phyloP scores from a whole-genome alignment of 1,140 invertebrate genomes.

The Cydia fagiglandana region DNA sequence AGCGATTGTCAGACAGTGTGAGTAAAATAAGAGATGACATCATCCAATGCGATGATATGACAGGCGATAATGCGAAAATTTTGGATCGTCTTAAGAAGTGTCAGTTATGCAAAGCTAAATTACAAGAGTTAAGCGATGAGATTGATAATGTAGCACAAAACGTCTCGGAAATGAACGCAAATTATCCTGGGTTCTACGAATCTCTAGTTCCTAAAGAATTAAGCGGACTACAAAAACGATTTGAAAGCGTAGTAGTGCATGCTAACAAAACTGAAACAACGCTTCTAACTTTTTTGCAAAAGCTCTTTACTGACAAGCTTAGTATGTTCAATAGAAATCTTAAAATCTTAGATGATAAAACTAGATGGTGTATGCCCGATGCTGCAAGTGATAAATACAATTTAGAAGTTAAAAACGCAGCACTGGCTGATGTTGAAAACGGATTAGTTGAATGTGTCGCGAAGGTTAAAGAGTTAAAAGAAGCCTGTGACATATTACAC shows the following conservation, averaged over 20 bases:
- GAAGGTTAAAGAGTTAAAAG: slow-evolving; percentile 83
- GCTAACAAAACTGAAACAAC: slow-evolving; percentile 90
- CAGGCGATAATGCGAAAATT: slow-evolving; percentile 91
- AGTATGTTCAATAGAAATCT: slow-evolving; percentile 89
- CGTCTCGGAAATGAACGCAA: slow-evolving; percentile 85
- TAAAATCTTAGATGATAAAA: slow-evolving; percentile 90
- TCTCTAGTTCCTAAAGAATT: slow-evolving; percentile 89
- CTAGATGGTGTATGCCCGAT: slow-evolving; percentile 95
- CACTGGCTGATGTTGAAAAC: slow-evolving; percentile 87
- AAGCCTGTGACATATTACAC: slow-evolving; percentile 83
- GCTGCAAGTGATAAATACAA: slow-evolving; percentile 93
- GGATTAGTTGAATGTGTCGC: slow-evolving; percentile 85
- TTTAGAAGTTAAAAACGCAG: slow-evolving; percentile 93
- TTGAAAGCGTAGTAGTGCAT: slow-evolving; percentile 86
- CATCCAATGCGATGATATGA: slow-evolving; percentile 94
- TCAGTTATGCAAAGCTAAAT: slow-evolving; percentile 84
- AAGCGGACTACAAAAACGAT: slow-evolving; percentile 87
- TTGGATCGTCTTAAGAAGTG: slow-evolving; percentile 88
- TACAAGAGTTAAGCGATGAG: slow-evolving; percentile 82
- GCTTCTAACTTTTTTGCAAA: slow-evolving; percentile 90
- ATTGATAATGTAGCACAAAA: slow-evolving; percentile 84
- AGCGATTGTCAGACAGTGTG: slow-evolving; percentile 84
- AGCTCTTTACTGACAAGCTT: slow-evolving; percentile 92
- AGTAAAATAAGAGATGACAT: slow-evolving; percentile 90
- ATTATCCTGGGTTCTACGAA: slow-evolving; percentile 89